phyloP scores from a whole-genome alignment of 2,888 invertebrate genomes.

The Drosophila maculinotata region DNA sequence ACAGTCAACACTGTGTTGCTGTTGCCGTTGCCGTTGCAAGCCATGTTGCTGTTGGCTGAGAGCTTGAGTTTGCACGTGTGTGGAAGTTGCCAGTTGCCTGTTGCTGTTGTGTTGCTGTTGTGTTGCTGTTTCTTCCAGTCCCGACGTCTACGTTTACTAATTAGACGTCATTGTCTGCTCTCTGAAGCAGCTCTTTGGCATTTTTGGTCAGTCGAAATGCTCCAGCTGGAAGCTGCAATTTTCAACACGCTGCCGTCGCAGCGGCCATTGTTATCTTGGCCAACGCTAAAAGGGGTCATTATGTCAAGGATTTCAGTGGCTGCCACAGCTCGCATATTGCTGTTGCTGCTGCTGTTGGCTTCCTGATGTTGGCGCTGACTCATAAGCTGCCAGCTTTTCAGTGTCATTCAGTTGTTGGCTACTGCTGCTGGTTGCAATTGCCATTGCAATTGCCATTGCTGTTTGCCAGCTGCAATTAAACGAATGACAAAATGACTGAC shows the following conservation, averaged over 20 bases:
- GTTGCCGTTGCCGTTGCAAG: conserved; percentile 25
- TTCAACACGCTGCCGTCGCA: too few relatives aligned
- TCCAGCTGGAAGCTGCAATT: conserved; percentile 43
- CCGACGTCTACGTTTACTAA: conserved; percentile 55
- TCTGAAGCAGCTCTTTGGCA: conserved; percentile 49
- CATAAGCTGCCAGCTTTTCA: conserved; percentile 44
- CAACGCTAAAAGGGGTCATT: conserved; percentile 80
- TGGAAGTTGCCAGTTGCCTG: conserved; percentile 11
- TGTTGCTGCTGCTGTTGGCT: conserved; percentile 49
- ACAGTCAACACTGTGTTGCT: conserved; percentile 57
- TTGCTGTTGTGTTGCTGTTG: too few relatives aligned
- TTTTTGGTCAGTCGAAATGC: conserved; percentile 52
- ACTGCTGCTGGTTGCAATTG: conserved; percentile 36
- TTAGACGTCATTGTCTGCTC: conserved; percentile 78
- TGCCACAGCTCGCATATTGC: conserved; percentile 9
- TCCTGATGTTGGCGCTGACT: conserved; percentile 62
- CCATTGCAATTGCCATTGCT: conserved; percentile 15
- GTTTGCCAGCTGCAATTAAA: conserved; percentile 74
- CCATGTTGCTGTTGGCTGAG: conserved; percentile 32
- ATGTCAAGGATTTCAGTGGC: conserved; percentile 82
- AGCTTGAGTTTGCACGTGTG: conserved; percentile 50
- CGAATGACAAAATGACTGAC: conserved; percentile 78
- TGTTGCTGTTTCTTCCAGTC: too few relatives aligned
- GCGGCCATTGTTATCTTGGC: conserved; percentile 73
- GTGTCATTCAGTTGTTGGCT: conserved; percentile 50